Base-by-base conservation (phyloP, 2,113 vertebrate species). In the Sturnus vulgaris region DNA sequence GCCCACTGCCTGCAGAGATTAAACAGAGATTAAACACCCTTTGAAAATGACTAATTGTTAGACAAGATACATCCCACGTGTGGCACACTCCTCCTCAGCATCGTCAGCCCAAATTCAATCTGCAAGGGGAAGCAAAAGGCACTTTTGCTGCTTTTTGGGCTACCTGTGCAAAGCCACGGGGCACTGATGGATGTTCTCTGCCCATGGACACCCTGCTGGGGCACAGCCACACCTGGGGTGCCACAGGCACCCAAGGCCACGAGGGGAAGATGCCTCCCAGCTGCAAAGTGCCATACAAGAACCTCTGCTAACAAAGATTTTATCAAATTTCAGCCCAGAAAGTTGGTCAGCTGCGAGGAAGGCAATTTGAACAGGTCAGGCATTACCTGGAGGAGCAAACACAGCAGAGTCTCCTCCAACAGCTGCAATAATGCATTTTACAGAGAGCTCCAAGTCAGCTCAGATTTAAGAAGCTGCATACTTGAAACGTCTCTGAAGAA, bases 221-320 rank as follows among this genome's bases (percentile, higher is more conserved):
- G 3, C 12, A 22, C 0, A 2, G 12, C 11, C n/a, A 22, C 25
- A 12, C 4, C n/a, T 23, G 0, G 0, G 1, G 39, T 35, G 31
- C 37, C 55, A n/a, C 1, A 1, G 33, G 60, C 63, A 13, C 47
- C 46, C 14, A 35, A n/a, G 30, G 25, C 33, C 25, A 1, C 14
- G 0, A 0, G 18, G 22, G 81, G 27, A 12, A n/a, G 30, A 12
- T 25, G n/a, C 52, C 27, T 73, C 50, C 35, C 61, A 15, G 15
- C 15, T 24, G 15, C 12, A 2, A 25, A 9, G 28, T 22, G 50
- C 40, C 57, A 10, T 60, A 4, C 0, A 0, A 35, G 35, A 79
- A 33, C 14, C 39, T 33, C 52, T 10, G 6, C 15, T 13, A 33
- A 33, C 3, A 0, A 63, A 27, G 35, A 1, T 50, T 35, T 39